Evolutionary conservation across 2,888 invertebrate genomes (phyloP).

Genomic region (Hypselothyrea guttata): DNA sequence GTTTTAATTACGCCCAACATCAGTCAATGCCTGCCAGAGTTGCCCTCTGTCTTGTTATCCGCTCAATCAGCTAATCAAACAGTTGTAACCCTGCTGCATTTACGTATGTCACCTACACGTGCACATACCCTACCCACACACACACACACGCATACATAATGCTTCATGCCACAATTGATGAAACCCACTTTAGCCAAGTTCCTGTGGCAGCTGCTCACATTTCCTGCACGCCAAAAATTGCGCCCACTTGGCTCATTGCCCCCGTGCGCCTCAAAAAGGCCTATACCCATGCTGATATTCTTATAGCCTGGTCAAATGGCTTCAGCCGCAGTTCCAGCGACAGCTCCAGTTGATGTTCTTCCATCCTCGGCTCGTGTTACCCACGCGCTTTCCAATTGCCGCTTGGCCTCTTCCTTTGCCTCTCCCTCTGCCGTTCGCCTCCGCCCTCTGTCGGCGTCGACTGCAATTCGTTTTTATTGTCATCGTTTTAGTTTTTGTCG

Average conservation of each 20-base stretch:
- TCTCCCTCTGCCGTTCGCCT: constrained; percentile 13
- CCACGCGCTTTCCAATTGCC: constrained; percentile 68
- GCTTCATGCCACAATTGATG: constrained; percentile 2
- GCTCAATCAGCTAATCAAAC: constrained; percentile 16
- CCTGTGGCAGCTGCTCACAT: constrained; percentile 64
- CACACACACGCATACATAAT: too few relatives aligned
- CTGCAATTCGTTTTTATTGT: constrained; percentile 70
- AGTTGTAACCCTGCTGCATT: constrained; percentile 2
- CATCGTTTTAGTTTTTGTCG: constrained; percentile 72
- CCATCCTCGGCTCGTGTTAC: constrained; percentile 71
- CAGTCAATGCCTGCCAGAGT: too few relatives aligned
- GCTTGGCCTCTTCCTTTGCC: too few relatives aligned
- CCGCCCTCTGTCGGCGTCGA: constrained; percentile 3
- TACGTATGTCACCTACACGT: constrained; percentile 16
- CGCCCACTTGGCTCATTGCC: constrained; percentile 74
- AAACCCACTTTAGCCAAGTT: constrained; percentile 51
- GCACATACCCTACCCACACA: constrained; percentile 13
- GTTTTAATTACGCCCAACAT: too few relatives aligned
- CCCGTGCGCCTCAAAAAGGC: constrained; percentile 23
- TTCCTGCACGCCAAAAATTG: constrained; percentile 63
- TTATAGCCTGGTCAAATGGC: constrained; percentile 45
- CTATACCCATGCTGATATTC: constrained; percentile 17
- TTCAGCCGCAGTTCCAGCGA: constrained; percentile 29
- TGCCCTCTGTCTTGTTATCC: background rate
- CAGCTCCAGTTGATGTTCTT: background rate